A percentile compares a stretch with the other conserved stretches of the same genome.
Evolutionary conservation across 2,113 vertebrate genomes (phyloP).

Genomic region (Pelecanus crispus): DNA sequence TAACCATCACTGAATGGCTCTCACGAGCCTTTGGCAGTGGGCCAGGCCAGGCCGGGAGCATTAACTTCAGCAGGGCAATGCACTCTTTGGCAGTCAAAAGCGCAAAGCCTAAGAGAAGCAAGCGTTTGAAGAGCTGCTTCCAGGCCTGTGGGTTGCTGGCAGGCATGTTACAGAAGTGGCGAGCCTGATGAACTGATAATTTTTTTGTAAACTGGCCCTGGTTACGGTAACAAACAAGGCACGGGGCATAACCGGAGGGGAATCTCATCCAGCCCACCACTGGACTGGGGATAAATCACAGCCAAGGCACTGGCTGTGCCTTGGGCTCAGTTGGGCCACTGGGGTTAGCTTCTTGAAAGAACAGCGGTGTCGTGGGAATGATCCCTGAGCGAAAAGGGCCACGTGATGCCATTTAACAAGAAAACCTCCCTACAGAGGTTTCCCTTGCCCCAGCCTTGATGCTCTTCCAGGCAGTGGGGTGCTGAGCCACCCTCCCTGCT

Average conservation of each 20-base stretch:
- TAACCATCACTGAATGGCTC: not conserved
- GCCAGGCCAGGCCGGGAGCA: not conserved
- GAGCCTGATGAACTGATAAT: not conserved
- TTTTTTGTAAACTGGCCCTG: not conserved
- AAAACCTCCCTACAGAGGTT: not conserved
- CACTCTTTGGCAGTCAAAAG: not conserved
- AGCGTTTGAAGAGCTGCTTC: not conserved
- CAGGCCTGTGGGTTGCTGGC: not conserved
- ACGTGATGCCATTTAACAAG: not conserved
- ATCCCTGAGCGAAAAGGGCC: rapidly evolving
- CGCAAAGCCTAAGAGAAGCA: not conserved
- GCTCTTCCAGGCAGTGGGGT: not conserved
- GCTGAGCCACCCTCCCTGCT: not conserved
- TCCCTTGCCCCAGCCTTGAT: not conserved
- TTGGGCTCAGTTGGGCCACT: rapidly evolving
- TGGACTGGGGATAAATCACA: not conserved
- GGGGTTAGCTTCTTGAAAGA: not conserved
- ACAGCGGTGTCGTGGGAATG: rapidly evolving
- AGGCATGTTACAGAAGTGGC: not conserved
- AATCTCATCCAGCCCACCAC: not conserved
- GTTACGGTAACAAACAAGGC: not conserved
- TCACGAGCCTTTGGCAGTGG: not conserved
- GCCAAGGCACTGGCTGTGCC: not conserved
- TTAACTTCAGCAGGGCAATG: not conserved
- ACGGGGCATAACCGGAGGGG: not conserved